Base-by-base conservation (phyloP, 2,888 invertebrate species). In the Bombylius discolor region DNA sequence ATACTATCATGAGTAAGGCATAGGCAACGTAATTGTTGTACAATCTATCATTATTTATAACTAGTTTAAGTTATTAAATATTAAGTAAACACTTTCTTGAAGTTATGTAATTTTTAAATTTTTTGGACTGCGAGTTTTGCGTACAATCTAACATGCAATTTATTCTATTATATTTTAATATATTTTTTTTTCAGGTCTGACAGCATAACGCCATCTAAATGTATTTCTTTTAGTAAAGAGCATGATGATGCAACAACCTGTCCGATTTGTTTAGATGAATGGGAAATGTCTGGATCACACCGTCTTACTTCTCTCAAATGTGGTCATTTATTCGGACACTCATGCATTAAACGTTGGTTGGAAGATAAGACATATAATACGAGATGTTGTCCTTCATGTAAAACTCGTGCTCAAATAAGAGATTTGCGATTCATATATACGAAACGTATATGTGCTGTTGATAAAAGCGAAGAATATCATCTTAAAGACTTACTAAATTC, bases 251-350 rank as follows among this genome's bases (percentile, higher is more conserved):
- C 85, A 0, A 79, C 82, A 65, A 79, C 80, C 0, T 96, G 96
- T 64, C 83, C 92, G 0, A 94, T 96, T 61, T 96, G 96, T 68
- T 77, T 93, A 60, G 95, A 95, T 55, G 74, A 79, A 4, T 96
- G 93, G 90, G 88, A 87, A 5, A 90, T 85, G 68, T 81, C 85
- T 0, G 96, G 95, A 0, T 81, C 80, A 0, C 97, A 97, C 70
- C 78, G 94, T 53, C 74, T 96, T 4, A 86, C 87, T n/a, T 84
- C 90, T 0, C 74, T 97, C 9, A 85, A 84, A 66, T 97, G 97
- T 71, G 97, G 97, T 0, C 97, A 97, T 74, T 73, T 96, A 8
- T 97, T 94, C 72, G 97, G 97, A 0, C 74, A 82, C 1, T 78
- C 79, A 23, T 96, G 96, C 68, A 78, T 73, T 53, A 68, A 69